Percentiles rank a stretch among this genome's conserved stretches.
Conservation (phyloP, 30 jellyfish, hydroid and myxozoan genomes). For the Cassiopea andromeda region DNA sequence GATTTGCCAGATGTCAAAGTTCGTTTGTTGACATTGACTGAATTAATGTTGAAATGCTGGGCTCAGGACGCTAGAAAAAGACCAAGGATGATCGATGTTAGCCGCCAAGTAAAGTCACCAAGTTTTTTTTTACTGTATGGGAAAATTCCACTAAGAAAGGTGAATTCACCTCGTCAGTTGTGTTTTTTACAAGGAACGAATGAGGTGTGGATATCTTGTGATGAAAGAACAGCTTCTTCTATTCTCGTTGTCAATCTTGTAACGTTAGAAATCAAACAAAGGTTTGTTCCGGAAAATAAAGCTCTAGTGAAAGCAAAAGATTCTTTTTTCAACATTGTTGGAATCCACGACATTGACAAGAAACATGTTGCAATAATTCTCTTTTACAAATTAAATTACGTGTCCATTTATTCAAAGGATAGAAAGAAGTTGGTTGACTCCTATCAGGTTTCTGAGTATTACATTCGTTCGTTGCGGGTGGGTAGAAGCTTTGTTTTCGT, state of each 20-base stretch:
- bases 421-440: slow-evolving; percentile 38
- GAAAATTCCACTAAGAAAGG: slow-evolving; percentile 38
- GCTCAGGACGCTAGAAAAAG: slow-evolving; percentile 72
- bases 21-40: slow-evolving; percentile 81
- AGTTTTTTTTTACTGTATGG: slow-evolving; percentile 76
- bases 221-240: slow-evolving; percentile 74
- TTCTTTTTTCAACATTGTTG: slow-evolving; percentile 23
- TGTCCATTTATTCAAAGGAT: slow-evolving; percentile 55
- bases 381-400: slow-evolving; percentile 72
- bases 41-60: slow-evolving; percentile 82
- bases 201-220: slow-evolving; percentile 88
- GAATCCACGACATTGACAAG: slow-evolving; percentile 57
- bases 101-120: slow-evolving; percentile 58
- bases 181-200: slow-evolving; percentile 51
- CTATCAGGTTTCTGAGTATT: slow-evolving; percentile 43
- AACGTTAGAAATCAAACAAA: slow-evolving; percentile 39
- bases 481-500: slow-evolving; percentile 47
- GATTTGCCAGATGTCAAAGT: slow-evolving; percentile 55
- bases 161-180: slow-evolving; percentile 75
- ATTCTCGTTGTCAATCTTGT: slow-evolving; percentile 56
- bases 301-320: slow-evolving; percentile 38
- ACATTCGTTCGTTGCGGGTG: slow-evolving; percentile 71
- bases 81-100: slow-evolving; percentile 71
- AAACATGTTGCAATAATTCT: slow-evolving; percentile 77
- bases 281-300: slow-evolving; percentile 38